Evolutionary conservation across 2,797 vertebrate species (phyloP).

Genomic region (Macroramphosus scolopax): DNA sequence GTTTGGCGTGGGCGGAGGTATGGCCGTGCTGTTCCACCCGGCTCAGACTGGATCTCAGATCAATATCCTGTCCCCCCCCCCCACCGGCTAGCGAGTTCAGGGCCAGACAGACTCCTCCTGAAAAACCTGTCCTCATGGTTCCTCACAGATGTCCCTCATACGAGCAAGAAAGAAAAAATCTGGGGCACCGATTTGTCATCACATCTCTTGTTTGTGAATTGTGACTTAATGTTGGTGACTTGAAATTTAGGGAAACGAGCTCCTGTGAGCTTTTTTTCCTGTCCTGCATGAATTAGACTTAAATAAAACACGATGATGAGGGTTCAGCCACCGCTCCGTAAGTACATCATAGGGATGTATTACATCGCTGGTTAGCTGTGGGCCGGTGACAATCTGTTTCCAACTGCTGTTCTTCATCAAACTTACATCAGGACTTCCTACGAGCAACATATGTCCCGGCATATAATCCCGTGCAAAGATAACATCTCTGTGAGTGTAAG

Average conservation of each 20-base stretch:
- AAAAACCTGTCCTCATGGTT: constrained; percentile 60
- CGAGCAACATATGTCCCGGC: too few species aligned
- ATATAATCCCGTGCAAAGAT: too few species aligned
- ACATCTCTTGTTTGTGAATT: constrained; percentile 8
- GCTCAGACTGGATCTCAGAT: constrained; percentile 73
- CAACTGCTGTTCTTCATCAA: background rate
- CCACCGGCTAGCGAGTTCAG: constrained; percentile 55
- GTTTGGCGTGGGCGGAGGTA: constrained; percentile 59
- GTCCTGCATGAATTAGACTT: background rate
- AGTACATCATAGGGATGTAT: background rate
- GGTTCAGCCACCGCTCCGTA: too few species aligned
- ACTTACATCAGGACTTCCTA: too few species aligned
- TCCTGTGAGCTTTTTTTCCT: background rate
- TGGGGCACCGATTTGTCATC: constrained; percentile 1
- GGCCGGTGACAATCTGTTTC: constrained; percentile 1
- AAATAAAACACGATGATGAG: background rate
- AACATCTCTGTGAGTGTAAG: too few species aligned
- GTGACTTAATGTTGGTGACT: background rate
- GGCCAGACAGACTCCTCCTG: constrained; percentile 47
- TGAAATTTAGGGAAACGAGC: background rate
- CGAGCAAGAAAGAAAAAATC: constrained; percentile 9
- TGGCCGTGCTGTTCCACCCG: constrained; percentile 61
- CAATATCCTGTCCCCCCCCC: constrained; percentile 70
- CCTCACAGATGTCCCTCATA: constrained; percentile 35
- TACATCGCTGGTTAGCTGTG: background rate